Evolutionary conservation across 1,140 invertebrate species (phyloP).

Genomic region (Dendrolimus kikuchii): DNA sequence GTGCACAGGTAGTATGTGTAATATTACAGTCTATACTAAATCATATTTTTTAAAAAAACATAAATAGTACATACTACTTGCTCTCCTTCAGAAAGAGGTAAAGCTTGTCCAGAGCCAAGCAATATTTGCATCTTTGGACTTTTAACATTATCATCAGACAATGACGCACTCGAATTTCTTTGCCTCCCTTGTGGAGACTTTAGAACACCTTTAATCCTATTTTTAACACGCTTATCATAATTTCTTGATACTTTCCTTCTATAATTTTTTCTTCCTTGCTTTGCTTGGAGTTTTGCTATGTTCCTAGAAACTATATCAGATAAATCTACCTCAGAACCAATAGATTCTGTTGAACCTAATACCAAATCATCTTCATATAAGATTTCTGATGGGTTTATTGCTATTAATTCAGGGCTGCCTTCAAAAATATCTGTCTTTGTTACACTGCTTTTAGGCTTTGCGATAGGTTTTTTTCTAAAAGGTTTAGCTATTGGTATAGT

Average conservation of each 20-base stretch:
- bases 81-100: constrained; percentile 73
- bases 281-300: constrained; percentile 40
- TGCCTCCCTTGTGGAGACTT: constrained; percentile 42
- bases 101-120: constrained; percentile 66
- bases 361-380: constrained; percentile 49
- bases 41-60: not conserved
- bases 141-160: constrained; percentile 46
- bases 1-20: too few species aligned
- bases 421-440: constrained; percentile 18
- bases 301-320: constrained; percentile 30
- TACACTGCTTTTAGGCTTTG: constrained; percentile 28
- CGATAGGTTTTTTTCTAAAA: constrained; percentile 32
- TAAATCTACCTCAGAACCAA: constrained; percentile 33
- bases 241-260: constrained; percentile 49
- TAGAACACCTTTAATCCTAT: constrained; percentile 39
- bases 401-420: constrained; percentile 15
- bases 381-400: constrained; percentile 38
- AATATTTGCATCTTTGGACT: constrained; percentile 67
- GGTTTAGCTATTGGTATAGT: constrained; percentile 46
- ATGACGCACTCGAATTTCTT: constrained; percentile 34
- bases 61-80: constrained; percentile 68
- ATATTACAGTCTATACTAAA: too few species aligned
- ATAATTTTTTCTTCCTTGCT: constrained; percentile 48
- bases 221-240: constrained; percentile 37
- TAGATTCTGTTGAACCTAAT: constrained; percentile 41